Evolutionary conservation across 2,888 invertebrate species (phyloP), one percentile per base, ranked within the genome.

Genomic region (Nomada fucata): DNA sequence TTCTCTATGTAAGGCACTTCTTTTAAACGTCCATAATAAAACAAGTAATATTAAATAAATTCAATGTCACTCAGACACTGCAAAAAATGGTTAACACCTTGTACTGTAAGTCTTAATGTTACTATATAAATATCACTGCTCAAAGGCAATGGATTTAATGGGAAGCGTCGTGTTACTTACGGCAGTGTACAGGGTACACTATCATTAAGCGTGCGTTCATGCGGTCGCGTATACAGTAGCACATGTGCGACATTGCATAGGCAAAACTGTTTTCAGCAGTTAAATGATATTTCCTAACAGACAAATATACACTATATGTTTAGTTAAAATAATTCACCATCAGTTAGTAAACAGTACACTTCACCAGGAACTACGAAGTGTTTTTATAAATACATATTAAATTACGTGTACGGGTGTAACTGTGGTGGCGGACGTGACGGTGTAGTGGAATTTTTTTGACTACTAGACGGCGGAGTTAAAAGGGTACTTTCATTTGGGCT

Each of bases 381-480:
- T 23, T 71, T 59, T 20, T 26, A 57, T 57, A 57, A 57, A 57
- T 67, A 63, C 61, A 74, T 61, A 76, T 74, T 68, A 50, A 77
- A 83, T 90, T 90, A 93, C 86, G 93, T 93, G 79, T 93, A 92
- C 23, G 93, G 91, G 73, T 93, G 92, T 55, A 91, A 85, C 67
- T 91, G 91, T 18, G 91, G 88, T 2, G 90, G 88, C 53, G 89
- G 88, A 42, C 90, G 89, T 3, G 92, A 89, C 3, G 92, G 90
- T 59, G 91, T 88, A 0, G 93, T 91, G 59, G 93, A 92, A 85
- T 91, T 92, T 78, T 94, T 94, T 89, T 93, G 93, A 86, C 92
- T 93, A 84, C 94, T 94, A 53, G 94, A 93, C 0, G 94, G 94
- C 20, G 94, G 94, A 5, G 94, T 94, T 64, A 94, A 88, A 53